Conservation (phyloP, 92 coral and sea anemone genomes). For the Plumapathes pennacea region DNA sequence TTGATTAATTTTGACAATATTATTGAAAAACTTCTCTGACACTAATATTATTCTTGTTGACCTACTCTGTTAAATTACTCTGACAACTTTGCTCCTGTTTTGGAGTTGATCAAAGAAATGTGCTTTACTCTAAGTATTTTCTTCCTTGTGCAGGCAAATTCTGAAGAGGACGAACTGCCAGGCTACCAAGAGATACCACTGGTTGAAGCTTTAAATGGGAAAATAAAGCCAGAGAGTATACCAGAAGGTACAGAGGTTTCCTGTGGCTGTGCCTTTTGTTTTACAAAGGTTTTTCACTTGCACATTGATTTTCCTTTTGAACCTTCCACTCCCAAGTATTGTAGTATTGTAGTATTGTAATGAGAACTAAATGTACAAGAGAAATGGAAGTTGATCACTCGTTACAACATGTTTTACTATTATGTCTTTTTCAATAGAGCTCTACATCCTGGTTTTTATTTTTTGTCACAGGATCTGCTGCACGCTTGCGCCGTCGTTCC, state of each 20-base stretch:
- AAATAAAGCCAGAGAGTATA: conserved; percentile 68
- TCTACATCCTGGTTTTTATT: background rate
- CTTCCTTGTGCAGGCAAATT: conserved; percentile 14
- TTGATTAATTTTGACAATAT: no score
- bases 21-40: background rate
- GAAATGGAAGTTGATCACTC: no score
- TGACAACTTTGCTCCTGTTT: no score
- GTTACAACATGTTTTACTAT: no score
- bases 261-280: background rate
- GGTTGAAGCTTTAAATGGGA: conserved; percentile 86
- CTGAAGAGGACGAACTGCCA: conserved; percentile 58
- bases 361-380: background rate
- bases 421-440: background rate
- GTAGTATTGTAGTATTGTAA: background rate
- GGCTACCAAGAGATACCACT: conserved; percentile 86
- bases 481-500: conserved; percentile 70
- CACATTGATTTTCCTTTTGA: background rate
- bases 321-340: no score
- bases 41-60: no score
- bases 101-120: background rate
- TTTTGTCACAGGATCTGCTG: conserved; percentile 49
- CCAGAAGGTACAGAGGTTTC: conserved; percentile 68
- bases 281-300: background rate
- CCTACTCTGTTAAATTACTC: no score
- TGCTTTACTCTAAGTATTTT: background rate